Evolutionary conservation across 2,113 vertebrate genomes (phyloP).

Genomic region (Eulemur rufifrons): DNA sequence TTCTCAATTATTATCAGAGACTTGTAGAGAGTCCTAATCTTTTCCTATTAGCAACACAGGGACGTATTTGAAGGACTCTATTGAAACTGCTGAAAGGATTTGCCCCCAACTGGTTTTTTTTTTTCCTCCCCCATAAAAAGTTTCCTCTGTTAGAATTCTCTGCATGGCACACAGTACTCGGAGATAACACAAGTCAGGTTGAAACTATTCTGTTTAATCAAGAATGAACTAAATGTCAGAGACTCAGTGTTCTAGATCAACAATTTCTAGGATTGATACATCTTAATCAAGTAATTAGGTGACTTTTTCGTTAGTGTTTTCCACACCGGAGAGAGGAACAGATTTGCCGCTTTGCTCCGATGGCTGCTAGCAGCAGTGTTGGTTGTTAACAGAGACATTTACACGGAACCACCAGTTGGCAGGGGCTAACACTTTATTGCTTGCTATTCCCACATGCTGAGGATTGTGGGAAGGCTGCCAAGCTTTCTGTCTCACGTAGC

Average conservation of each 20-base stretch:
- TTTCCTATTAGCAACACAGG: neutral
- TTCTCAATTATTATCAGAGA: neutral
- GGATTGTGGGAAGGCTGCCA: constrained; percentile 98
- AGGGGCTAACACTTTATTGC: constrained; percentile 95
- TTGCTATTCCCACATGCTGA: constrained; percentile 95
- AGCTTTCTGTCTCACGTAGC: constrained; percentile 90
- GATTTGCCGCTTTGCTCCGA: constrained; percentile 91
- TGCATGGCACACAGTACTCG: neutral
- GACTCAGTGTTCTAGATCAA: constrained; percentile 86
- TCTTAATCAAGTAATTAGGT: constrained; percentile 89
- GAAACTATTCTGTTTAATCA: constrained; percentile 81
- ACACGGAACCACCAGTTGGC: constrained; percentile 98
- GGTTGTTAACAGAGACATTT: constrained; percentile 99
- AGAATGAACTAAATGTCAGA: constrained; percentile 84
- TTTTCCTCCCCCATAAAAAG: neutral
- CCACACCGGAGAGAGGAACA: constrained; percentile 85
- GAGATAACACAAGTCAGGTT: constrained; percentile 57
- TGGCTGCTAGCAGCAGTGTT: constrained; percentile 91
- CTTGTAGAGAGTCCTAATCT: neutral
- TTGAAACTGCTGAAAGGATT: constrained; percentile 20
- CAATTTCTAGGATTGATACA: constrained; percentile 84
- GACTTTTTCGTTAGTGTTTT: constrained; percentile 82
- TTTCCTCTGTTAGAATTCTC: constrained; percentile 38
- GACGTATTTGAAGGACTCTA: neutral
- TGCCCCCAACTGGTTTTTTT: neutral